phyloP scores from a whole-genome alignment of 2,888 invertebrate species.

The Aphodius granarius region DNA sequence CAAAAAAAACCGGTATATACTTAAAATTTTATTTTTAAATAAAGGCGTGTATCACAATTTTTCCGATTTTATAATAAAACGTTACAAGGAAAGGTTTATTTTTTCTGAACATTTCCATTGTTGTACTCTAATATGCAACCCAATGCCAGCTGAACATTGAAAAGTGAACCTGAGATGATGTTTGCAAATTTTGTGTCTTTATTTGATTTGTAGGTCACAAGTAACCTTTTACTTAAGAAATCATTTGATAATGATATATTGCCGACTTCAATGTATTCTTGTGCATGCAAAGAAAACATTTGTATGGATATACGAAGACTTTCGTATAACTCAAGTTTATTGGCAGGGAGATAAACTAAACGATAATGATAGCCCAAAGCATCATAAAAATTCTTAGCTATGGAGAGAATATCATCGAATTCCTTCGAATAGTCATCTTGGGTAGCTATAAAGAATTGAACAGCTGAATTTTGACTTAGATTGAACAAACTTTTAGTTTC shows the following conservation, averaged over 20 bases:
- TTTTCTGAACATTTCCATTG: conserved; percentile 27
- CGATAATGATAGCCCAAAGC: conserved; percentile 69
- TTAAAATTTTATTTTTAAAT: neutral
- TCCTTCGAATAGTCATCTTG: conserved; percentile 58
- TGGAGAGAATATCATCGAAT: conserved; percentile 60
- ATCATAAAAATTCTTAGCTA: conserved; percentile 63
- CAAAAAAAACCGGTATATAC: neutral
- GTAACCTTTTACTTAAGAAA: conserved; percentile 76
- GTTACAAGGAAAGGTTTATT: neutral
- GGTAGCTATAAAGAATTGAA: conserved; percentile 66
- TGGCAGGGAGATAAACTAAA: conserved; percentile 63
- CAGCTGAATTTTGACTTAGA: conserved; percentile 68
- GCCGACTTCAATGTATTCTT: conserved; percentile 72
- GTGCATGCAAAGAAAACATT: conserved; percentile 69
- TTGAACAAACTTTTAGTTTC: conserved; percentile 60
- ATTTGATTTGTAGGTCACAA: conserved; percentile 67
- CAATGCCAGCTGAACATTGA: conserved; percentile 74
- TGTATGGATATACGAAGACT: conserved; percentile 69
- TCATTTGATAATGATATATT: conserved; percentile 71
- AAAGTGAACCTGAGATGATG: conserved; percentile 70
- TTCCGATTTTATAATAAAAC: neutral
- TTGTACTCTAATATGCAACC: conserved; percentile 73
- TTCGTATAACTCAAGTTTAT: conserved; percentile 66
- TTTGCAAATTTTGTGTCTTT: conserved; percentile 65
- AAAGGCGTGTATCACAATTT: neutral